Evolutionary conservation across 2,888 invertebrate species (phyloP), one percentile per base, ranked within the genome.

Genomic region (Tetramorium bicarinatum): DNA sequence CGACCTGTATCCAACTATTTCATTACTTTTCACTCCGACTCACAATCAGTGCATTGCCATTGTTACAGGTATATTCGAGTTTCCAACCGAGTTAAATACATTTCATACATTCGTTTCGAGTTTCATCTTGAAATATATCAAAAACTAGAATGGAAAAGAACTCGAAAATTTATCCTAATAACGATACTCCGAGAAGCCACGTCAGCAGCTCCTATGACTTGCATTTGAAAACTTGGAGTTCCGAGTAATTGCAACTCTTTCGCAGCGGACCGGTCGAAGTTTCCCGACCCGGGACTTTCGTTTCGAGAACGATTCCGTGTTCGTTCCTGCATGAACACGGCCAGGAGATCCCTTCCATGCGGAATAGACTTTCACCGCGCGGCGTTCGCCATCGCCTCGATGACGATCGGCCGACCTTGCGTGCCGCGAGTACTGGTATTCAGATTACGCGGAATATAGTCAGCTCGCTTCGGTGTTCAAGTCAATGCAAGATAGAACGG

Each of bases 331-430:
- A 69, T 75, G 83, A 84, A 89, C 86, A 66, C 47, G 69, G 67
- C 47, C 71, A 13, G 38, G 59, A 83, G 82, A 79, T 83, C 87
- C 87, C 85, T 84, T 77, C 88, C 82, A 69, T 44, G 74, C 56
- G 79, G 84, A 80, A 89, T 89, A 85, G 87, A 91, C 91, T 91
- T 91, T 91, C 91, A 91, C 91, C 91, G 82, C 89, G 54, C 29
- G 59, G 49, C 77, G 67, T 85, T 77, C 87, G 76, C 88, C 86
- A 83, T 82, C 87, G 79, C 69, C 83, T 87, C 87, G 90, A 91
- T 91, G 88, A 84, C 88, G 87, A 85, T 90, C 89, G 69, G 84
- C 67, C 88, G 91, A 91, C 91, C 91, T 91, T 91, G 91, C 91
- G 88, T 88, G 90, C 89, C 87, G 38, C 18, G 61, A 77, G 85